A percentile compares a stretch with the other conserved stretches of the same genome.
These are phyloP conservation scores for Leuctra nigra DNA, from an alignment of 2,888 invertebrate genomes.

Conservation along the genomic window DNA sequence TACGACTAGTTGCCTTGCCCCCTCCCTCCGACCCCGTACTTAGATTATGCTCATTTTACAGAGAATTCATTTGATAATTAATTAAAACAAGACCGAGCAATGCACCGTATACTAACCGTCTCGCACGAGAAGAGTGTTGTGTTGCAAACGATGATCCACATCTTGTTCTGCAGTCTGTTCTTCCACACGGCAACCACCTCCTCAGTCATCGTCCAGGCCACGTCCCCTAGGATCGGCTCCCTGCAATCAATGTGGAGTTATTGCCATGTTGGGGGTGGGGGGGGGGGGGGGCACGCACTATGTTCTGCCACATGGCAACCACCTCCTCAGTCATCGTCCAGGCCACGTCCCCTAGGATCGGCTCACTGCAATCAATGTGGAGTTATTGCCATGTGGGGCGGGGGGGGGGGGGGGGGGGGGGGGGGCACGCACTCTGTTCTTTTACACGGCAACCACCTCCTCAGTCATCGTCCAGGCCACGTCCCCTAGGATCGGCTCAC, in stretches of 20 bases:
- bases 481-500: constrained; percentile 48
- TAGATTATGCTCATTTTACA: no score
- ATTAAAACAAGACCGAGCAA: no score
- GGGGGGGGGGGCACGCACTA: no score
- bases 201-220: constrained; percentile 65
- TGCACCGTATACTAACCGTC: constrained; percentile 24
- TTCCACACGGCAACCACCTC: constrained; percentile 76
- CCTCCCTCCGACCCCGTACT: no score
- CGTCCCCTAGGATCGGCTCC: constrained; percentile 48
- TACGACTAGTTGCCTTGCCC: no score
- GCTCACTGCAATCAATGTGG: constrained; percentile 49
- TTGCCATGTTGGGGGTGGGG: no score
- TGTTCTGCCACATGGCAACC: constrained; percentile 79
- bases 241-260: constrained; percentile 27
- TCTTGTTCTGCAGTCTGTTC: constrained; percentile 77
- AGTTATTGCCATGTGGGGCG: no score
- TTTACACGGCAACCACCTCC: constrained; percentile 72
- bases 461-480: constrained; percentile 68
- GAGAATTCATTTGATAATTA: no score
- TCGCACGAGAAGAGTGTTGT: constrained; percentile 31
- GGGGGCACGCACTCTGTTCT: constrained; percentile 83
- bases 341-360: constrained; percentile 47
- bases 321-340: constrained; percentile 67
- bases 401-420: no score
- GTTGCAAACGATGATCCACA: constrained; percentile 56